These are phyloP conservation scores for Melinaea marsaeus DNA, from an alignment of 2,888 invertebrate species.

Conservation along the genomic window DNA sequence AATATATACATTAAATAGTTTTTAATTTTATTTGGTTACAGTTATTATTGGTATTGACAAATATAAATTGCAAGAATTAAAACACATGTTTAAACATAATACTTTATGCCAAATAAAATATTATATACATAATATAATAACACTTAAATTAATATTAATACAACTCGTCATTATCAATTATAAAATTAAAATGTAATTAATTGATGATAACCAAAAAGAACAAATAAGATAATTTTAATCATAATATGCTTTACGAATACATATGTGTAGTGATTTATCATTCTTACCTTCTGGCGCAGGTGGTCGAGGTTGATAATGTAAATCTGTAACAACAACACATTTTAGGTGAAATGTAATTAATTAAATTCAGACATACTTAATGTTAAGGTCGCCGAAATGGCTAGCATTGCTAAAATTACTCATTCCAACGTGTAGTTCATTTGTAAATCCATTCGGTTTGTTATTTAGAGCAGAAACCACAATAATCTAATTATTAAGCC, in stretches of 20 bases:
- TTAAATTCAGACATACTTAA: slow-evolving; percentile 13
- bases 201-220: no score
- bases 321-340: slow-evolving; percentile 75
- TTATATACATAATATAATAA: no score
- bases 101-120: no score
- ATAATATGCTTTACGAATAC: background rate
- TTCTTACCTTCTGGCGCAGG: slow-evolving; percentile 80
- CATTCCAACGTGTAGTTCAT: slow-evolving; percentile 27
- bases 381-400: slow-evolving; percentile 8
- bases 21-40: no score
- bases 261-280: slow-evolving; percentile 5
- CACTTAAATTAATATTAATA: no score
- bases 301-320: slow-evolving; percentile 81
- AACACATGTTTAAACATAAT: no score
- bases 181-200: no score
- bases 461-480: slow-evolving; percentile 38
- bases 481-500: slow-evolving; percentile 41
- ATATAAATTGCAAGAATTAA: no score
- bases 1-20: no score
- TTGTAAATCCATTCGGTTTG: slow-evolving; percentile 35
- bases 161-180: no score
- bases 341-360: slow-evolving; percentile 12
- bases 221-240: no score
- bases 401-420: slow-evolving; percentile 11
- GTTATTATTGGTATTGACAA: no score